Evolutionary conservation across 1,140 invertebrate genomes (phyloP), one percentile per base, ranked within the genome.

Genomic region (Monochamus saltuarius): DNA sequence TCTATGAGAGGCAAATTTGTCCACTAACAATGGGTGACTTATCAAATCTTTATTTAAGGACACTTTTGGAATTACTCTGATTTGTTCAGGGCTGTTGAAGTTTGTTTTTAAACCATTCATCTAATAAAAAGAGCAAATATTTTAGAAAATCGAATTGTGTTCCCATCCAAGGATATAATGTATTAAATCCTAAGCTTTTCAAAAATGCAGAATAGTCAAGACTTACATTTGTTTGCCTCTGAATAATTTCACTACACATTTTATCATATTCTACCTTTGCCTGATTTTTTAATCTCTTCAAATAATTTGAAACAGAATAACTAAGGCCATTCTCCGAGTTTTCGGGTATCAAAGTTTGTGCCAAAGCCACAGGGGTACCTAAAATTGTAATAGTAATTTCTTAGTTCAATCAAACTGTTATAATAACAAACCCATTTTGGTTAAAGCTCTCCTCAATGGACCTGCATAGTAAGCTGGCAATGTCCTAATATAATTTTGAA

Each of bases 201-300:
- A n/a, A n/a, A n/a, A n/a, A n/a, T n/a, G n/a, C n/a, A n/a, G 46
- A n/a, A 10, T 2, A 49, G 17, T 36, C 6, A 29, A 34, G 8
- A 64, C 62, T 68, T 62, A 75, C 71, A 50, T 61, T 67, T 37
- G 60, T 67, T 62, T 77, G 75, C 57, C 73, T 68, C 52, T 72
- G 69, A 39, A 75, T 68, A 47, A 77, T 75, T 54, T 77, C 75
- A 40, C 57, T 66, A 55, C 87, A 98, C 11, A 98, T 82, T 75
- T 92, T 87, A 73, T 98, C 95, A 77, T 95, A 97, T 75, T 98
- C 95, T 50, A 90, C 83, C 79, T 97, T 98, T 11, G 95, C 96
- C 78, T 94, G 88, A 76, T 96, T 96, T 81, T 98, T 99, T 60
- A 98, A 81, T 73, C 93, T 87, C 78, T 97, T 99, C 63, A 98